Evolutionary conservation across 2,888 invertebrate species (phyloP).

Genomic region (Aquatica leii): DNA sequence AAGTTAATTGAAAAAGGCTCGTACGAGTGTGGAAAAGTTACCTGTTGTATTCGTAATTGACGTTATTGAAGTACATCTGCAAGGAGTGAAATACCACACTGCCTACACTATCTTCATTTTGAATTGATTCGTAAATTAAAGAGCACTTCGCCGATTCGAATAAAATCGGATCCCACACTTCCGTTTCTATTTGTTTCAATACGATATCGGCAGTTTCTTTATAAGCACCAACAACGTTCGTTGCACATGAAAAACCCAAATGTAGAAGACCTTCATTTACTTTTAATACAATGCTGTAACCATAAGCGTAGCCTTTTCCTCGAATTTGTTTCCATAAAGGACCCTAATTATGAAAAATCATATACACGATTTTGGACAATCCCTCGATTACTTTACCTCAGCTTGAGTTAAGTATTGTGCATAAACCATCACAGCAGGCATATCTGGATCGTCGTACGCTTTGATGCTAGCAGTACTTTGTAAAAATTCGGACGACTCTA

Average conservation of each 20-base stretch:
- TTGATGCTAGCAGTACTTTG: conserved; percentile 74
- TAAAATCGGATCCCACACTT: conserved; percentile 75
- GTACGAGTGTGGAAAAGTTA: no score
- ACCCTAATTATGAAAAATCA: conserved; percentile 65
- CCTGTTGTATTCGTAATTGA: conserved; percentile 74
- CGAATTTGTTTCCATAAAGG: conserved; percentile 90
- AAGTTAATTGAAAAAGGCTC: conserved; percentile 39
- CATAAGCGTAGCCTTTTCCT: conserved; percentile 86
- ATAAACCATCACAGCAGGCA: conserved; percentile 79
- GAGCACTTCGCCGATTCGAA: conserved; percentile 87
- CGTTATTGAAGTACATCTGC: conserved; percentile 74
- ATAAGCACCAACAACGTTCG: conserved; percentile 82
- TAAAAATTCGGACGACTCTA: conserved; percentile 79
- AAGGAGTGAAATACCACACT: conserved; percentile 77
- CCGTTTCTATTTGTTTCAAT: conserved; percentile 69
- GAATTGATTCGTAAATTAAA: conserved; percentile 85
- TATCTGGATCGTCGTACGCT: conserved; percentile 69
- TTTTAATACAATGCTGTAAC: conserved; percentile 72
- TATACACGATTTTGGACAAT: no score
- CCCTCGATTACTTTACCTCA: conserved; percentile 65
- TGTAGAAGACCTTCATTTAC: conserved; percentile 75
- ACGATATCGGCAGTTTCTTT: conserved; percentile 78
- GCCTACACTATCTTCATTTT: conserved; percentile 80
- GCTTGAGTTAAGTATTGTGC: conserved; percentile 87
- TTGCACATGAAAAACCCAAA: conserved; percentile 77